Base-by-base conservation (phyloP, 2,888 invertebrate genomes). In the Leptarthrus brevirostris region DNA sequence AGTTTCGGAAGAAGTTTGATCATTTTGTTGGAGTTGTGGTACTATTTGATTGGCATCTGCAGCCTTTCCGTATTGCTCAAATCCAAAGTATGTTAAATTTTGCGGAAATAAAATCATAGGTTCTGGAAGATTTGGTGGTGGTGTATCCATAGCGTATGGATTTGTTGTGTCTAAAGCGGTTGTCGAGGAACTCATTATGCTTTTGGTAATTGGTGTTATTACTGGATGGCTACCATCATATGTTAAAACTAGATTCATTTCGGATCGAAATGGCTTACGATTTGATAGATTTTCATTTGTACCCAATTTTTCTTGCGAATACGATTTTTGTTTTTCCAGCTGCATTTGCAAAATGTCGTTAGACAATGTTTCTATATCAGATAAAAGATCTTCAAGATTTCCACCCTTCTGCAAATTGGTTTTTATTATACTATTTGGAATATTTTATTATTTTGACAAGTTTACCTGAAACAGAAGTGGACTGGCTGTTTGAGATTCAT, bases 361-460 rank as follows among this genome's bases (percentile, higher is more conserved):
- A 0, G 88, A 88, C 72, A 88, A 86, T 0, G 88, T 87, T 80
- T 91, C 90, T 4, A 91, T 90, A 76, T 92, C 91, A 74, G 90
- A 89, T 0, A 92, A 83, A 52, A 92, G 83, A 76, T 91, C 90
- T 78, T 92, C 91, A 47, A 92, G 85, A 80, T 91, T 91, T 0
- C 90, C 90, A 10, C 89, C 89, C 22, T 87, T 89, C 79, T 82
- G n/a, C 8, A 58, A 74, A 47, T 18, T 26, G n/a, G 20, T 36
- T 36, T 36, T 3, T 6, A 34, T 14, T 58, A 16, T 53, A 6
- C n/a, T 5, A 54, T 12, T 54, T 12, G 16, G 4, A 47, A 3
- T 20, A 2, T 52, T 52, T 54, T 2, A 24, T n/a, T 40, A 40
- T 40, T 40, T 40, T 8, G n/a, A 40, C 12, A 12, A 40, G 3